Base-by-base conservation (phyloP, 2,113 vertebrate species). In the Budorcas taxicolor region DNA sequence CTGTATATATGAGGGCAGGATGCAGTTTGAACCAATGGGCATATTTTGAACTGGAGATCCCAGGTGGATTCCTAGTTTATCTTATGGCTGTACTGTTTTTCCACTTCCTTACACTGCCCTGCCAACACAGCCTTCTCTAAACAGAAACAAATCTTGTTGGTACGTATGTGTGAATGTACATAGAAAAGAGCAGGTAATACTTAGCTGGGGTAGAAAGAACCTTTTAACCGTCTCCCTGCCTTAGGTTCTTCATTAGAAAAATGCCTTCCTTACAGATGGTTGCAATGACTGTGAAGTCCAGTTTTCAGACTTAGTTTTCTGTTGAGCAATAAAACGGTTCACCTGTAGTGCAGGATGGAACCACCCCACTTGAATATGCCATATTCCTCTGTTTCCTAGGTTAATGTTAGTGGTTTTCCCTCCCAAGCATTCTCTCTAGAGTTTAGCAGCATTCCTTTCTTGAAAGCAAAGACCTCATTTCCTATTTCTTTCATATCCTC, bases 381-480 rank as follows among this genome's bases (percentile, higher is more conserved):
- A 1, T 84, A 14, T 58, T 78, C 21, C 58, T 94, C 50, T 58
- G 23, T 81, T 94, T 60, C n/a, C 82, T 90, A 25, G 33, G 1
- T 83, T 67, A 43, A 45, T 71, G 25, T 62, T 87, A 29, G 53
- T 92, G 93, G 19, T 78, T 97, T 95, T 82, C n/a, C 83, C 58
- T 96, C 40, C 31, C 55, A 52, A 90, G 23, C 27, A 55, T 90
- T 81, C 21, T 64, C 29, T 74, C 52, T 90, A 25, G 47, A 81
- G n/a, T 93, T 90, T 85, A 92, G 45, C 52, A 88, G 74, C 64
- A 88, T 84, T 60, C 21, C 40, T 94, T 95, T 53, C 97, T 98
- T 96, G 93, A 97, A 96, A 87, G 62, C 84, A 94, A 91, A 94
- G 55, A 80, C 50, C 8, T 95, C 57, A 90, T 95, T 95, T 97